Conservation (phyloP, 2,888 invertebrate genomes). For the Anoncus sp. region DNA sequence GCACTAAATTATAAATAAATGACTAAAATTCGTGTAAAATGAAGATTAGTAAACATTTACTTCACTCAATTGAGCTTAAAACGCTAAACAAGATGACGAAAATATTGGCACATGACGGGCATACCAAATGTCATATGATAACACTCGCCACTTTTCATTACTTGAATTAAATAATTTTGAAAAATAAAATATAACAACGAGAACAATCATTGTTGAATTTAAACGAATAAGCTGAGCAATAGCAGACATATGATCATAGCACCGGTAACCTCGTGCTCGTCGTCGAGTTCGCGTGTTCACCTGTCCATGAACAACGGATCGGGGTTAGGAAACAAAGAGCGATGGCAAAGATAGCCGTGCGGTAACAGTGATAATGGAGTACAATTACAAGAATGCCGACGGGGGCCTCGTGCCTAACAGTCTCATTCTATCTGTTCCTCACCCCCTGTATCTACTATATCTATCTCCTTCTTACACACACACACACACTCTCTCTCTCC, state of each 20-base stretch:
- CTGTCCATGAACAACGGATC: conserved; percentile 71
- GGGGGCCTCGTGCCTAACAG: conserved; percentile 52
- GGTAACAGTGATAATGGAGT: conserved; percentile 71
- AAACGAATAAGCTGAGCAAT: conserved; percentile 28
- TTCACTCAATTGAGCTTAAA: too few species aligned
- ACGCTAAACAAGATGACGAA: too few species aligned
- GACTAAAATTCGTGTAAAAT: too few species aligned
- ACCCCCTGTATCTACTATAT: conserved; percentile 21
- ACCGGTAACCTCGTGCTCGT: conserved; percentile 59
- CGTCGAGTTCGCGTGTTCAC: conserved; percentile 68
- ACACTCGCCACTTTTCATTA: neutral
- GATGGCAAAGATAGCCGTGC: conserved; percentile 69
- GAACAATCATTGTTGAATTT: conserved; percentile 15
- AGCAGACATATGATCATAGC: conserved; percentile 24
- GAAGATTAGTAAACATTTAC: too few species aligned
- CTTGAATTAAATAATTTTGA: neutral
- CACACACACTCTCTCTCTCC: conserved; percentile 34
- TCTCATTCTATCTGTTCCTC: conserved; percentile 39
- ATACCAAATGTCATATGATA: too few species aligned
- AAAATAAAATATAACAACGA: neutral
- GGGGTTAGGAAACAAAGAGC: conserved; percentile 67
- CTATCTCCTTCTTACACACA: too few species aligned
- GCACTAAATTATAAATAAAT: too few species aligned
- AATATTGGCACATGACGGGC: too few species aligned
- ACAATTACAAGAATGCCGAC: conserved; percentile 71